phyloP scores from a whole-genome alignment of 2,888 invertebrate species.

The Leucoma salicis region DNA sequence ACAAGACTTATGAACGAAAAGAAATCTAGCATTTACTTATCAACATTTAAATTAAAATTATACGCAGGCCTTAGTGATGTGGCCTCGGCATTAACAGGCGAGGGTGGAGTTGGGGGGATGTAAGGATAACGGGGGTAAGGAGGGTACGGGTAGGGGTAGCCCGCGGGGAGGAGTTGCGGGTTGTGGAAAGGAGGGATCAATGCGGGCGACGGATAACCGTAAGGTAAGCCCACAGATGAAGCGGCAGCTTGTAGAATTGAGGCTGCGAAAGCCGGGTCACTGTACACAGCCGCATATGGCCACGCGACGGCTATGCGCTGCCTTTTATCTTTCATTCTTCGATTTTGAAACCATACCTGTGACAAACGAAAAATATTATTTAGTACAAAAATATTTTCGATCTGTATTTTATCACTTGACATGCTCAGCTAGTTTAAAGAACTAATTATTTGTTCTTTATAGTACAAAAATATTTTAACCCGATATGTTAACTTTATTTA shows the following conservation, averaged over 20 bases:
- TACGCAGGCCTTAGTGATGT: slow-evolving; percentile 73
- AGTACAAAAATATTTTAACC: no score
- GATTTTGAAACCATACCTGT: slow-evolving; percentile 99
- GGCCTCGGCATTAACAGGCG: slow-evolving; percentile 66
- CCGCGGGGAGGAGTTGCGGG: slow-evolving; percentile 82
- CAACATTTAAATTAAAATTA: slow-evolving; percentile 74
- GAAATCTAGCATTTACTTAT: slow-evolving; percentile 53
- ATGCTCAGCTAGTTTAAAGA: no score
- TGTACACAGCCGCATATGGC: slow-evolving; percentile 97
- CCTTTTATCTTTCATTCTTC: slow-evolving; percentile 98
- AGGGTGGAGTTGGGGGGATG: slow-evolving; percentile 77
- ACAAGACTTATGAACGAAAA: neutral
- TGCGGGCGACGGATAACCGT: slow-evolving; percentile 82
- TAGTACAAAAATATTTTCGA: no score
- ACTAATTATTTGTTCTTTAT: no score
- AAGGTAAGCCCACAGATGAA: slow-evolving; percentile 85
- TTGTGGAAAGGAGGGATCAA: slow-evolving; percentile 81
- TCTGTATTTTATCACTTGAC: no score
- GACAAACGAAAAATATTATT: slow-evolving; percentile 36
- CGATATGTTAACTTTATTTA: no score
- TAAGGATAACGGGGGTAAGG: slow-evolving; percentile 78
- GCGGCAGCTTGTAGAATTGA: slow-evolving; percentile 95
- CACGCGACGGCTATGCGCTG: slow-evolving; percentile 96
- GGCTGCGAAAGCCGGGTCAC: slow-evolving; percentile 96
- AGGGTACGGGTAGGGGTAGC: slow-evolving; percentile 82